Conservation (phyloP, 2,888 invertebrate species). For the Pyrochroa serraticornis region DNA sequence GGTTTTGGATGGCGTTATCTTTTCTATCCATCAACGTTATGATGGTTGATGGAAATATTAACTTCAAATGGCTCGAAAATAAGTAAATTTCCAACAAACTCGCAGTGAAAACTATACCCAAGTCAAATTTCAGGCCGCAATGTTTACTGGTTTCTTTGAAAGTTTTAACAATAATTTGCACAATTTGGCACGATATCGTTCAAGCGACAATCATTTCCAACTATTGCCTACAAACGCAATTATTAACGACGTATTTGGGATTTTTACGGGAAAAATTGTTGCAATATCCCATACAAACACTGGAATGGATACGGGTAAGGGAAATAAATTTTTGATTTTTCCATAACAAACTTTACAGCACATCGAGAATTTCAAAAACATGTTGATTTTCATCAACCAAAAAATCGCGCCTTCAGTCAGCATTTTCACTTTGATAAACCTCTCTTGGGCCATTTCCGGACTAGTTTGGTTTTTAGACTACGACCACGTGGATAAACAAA, state of each 20-base stretch:
- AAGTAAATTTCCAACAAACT: constrained; percentile 55
- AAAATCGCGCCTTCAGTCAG: constrained; percentile 78
- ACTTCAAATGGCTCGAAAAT: constrained; percentile 69
- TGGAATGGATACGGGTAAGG: constrained; percentile 79
- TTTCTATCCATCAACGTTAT: constrained; percentile 69
- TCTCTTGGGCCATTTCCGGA: constrained; percentile 76
- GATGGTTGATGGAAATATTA: constrained; percentile 67
- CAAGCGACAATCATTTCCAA: constrained; percentile 83
- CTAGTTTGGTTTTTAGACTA: constrained; percentile 69
- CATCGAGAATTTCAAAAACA: constrained; percentile 78
- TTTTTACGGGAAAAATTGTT: constrained; percentile 74
- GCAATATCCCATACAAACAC: constrained; percentile 72
- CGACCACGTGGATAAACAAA: constrained; percentile 65
- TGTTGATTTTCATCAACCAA: constrained; percentile 77
- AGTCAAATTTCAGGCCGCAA: constrained; percentile 57
- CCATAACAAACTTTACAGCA: constrained; percentile 63
- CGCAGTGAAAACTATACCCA: neutral
- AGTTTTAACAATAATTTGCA: constrained; percentile 69
- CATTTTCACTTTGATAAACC: constrained; percentile 76
- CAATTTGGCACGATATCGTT: constrained; percentile 79
- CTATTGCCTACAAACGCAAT: constrained; percentile 82
- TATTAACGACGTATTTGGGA: constrained; percentile 75
- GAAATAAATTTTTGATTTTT: constrained; percentile 7
- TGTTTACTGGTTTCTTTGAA: constrained; percentile 62
- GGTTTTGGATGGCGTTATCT: constrained; percentile 74